Evolutionary conservation across 2,797 vertebrate genomes (phyloP), one percentile per base, ranked within the genome.

Genomic region (Myotis myotis): DNA sequence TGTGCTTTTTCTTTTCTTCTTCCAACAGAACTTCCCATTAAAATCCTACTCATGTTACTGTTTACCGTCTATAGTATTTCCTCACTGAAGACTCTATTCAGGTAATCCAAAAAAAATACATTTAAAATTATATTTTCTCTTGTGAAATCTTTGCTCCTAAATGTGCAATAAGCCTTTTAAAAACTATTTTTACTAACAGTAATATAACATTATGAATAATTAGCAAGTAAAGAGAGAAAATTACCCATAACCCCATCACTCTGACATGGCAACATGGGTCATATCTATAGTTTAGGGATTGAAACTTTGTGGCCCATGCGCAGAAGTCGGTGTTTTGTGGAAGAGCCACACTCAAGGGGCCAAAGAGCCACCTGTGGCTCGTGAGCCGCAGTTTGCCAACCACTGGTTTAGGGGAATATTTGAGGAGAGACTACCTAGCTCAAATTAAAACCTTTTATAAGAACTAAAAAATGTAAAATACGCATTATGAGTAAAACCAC

Each of bases 31-130:
- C 97, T 99, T 96, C 99, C 98, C 16, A 97, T 99, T 98, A 99
- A 99, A 98, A 98, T 99, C 62, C 88, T 98, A 49, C 99, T 99
- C 91, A 99, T 99, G 99, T 93, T 99, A 96, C 96, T 99, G 19
- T 99, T 99, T 68, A 99, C 99, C 7, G 89, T 99, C 74, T 99
- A 99, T 96, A 99, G 99, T 89, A 98, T 99, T 97, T 98, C 98
- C 2, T 98, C 99, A 0, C 94, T 99, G 97, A 98, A 98, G 84
- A 98, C 97, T 74, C 97, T 99, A 0, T 98, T 99, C 99, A 99
- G 99, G 99, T 99, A 98, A 99, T 97, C 95, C 33, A 44, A 75
- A 88, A n/a, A 85, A 81, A 94, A 5, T 12, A 51, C 13, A 80
- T 55, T 92, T 94, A 82, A 96, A 89, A 78, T 93, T 83, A 55